Conservation (phyloP, 2,113 vertebrate species). For the Indicator maculatus region DNA sequence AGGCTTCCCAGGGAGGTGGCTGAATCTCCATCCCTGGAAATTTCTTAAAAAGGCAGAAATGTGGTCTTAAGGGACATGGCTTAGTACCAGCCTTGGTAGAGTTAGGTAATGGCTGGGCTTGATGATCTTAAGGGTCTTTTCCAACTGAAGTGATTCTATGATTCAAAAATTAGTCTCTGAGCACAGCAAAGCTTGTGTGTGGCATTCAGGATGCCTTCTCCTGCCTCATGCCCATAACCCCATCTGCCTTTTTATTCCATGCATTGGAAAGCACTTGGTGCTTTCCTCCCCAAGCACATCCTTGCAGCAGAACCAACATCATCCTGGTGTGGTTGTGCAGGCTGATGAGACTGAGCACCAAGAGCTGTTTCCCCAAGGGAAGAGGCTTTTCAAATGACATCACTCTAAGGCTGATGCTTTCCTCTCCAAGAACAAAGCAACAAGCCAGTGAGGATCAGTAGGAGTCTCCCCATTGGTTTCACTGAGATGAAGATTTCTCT, state of each 20-base stretch:
- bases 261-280: rapidly evolving
- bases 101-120: no score
- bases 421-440: neutral
- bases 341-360: neutral
- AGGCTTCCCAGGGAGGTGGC: no score
- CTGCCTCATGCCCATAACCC: rapidly evolving
- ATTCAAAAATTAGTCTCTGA: neutral
- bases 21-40: no score
- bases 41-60: no score
- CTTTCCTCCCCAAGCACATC: neutral
- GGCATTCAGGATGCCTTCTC: neutral
- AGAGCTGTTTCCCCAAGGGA: rapidly evolving
- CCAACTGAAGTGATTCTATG: no score
- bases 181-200: rapidly evolving
- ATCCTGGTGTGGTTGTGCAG: neutral
- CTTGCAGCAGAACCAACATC: neutral
- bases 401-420: rapidly evolving
- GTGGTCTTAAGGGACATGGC: no score
- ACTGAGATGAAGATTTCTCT: neutral
- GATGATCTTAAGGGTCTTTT: no score
- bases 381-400: neutral
- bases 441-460: rapidly evolving
- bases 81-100: no score
- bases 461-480: neutral
- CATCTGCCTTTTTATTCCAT: neutral